Percentiles rank a stretch among this genome's conserved stretches.
phyloP scores from a whole-genome alignment of 2,888 invertebrate species.

The Melanophora roralis region DNA sequence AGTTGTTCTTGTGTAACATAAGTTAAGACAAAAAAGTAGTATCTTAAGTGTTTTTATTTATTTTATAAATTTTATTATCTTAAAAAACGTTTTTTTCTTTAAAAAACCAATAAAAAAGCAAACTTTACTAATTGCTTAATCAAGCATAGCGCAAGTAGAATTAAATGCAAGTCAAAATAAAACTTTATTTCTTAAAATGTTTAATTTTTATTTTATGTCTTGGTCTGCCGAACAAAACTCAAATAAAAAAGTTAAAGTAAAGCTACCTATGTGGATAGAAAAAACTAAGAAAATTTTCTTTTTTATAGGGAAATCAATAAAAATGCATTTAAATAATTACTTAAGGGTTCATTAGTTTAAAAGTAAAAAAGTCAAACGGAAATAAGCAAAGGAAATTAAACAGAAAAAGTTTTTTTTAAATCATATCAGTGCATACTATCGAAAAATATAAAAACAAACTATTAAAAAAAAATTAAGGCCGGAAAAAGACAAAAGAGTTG shows the following conservation, averaged over 20 bases:
- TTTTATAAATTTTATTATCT: neutral
- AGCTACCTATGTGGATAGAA: neutral
- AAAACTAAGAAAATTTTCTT: conserved; percentile 3
- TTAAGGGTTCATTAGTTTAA: neutral
- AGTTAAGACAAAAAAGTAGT: neutral
- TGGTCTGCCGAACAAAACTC: conserved; percentile 24
- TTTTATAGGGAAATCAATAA: neutral
- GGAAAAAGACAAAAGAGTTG: too few species aligned
- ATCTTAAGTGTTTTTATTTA: neutral
- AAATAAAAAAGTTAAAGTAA: neutral
- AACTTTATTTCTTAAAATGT: neutral
- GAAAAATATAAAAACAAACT: neutral
- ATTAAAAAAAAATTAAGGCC: too few species aligned
- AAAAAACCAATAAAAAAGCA: neutral
- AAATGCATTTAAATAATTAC: conserved; percentile 25
- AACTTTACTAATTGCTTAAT: conserved; percentile 2
- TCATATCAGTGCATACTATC: too few species aligned
- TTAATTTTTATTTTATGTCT: conserved; percentile 25
- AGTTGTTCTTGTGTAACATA: neutral
- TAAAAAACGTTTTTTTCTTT: neutral
- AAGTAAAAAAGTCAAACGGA: conserved; percentile 46
- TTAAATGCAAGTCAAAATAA: neutral
- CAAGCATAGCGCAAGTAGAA: neutral
- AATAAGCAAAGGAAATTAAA: conserved; percentile 46
- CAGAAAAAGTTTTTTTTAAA: too few species aligned